Percentiles rank a stretch among this genome's conserved stretches.
Evolutionary conservation across 2,797 vertebrate species (phyloP).

Genomic region (Phoxinus dragarum): DNA sequence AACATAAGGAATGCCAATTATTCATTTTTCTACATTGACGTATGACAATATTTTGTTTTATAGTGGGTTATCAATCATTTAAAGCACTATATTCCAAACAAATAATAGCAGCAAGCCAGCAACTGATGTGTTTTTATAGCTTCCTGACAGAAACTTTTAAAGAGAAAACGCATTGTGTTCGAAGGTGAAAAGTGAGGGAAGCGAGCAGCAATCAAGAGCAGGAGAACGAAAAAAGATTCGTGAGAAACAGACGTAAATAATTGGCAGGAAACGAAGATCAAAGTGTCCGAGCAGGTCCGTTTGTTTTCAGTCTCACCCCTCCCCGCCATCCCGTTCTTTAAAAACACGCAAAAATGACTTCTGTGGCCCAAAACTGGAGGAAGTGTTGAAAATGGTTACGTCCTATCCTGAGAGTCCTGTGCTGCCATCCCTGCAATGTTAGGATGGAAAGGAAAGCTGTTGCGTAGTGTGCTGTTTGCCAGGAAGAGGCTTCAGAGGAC

Average conservation of each 20-base stretch:
- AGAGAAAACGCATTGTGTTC: conserved; percentile 72
- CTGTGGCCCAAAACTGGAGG: conserved; percentile 75
- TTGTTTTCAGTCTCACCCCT: conserved; percentile 90
- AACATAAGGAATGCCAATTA: neutral
- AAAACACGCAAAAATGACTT: conserved; percentile 81
- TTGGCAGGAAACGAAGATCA: conserved; percentile 92
- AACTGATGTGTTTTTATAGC: conserved; percentile 77
- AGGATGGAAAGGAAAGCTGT: conserved; percentile 62
- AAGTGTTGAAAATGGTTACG: conserved; percentile 86
- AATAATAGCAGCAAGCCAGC: conserved; percentile 48
- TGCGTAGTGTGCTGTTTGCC: conserved; percentile 76
- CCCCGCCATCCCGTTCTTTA: conserved; percentile 74
- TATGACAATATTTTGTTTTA: neutral
- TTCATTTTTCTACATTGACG: neutral
- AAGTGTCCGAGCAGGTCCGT: conserved; percentile 83
- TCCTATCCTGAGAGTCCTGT: conserved; percentile 84
- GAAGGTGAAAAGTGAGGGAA: conserved; percentile 75
- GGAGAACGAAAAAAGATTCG: conserved; percentile 72
- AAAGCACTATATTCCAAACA: conserved; percentile 18
- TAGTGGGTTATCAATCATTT: conserved; percentile 25
- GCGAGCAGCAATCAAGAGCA: conserved; percentile 76
- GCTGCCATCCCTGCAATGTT: conserved; percentile 77
- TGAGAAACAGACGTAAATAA: conserved; percentile 90
- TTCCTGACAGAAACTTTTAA: conserved; percentile 79
- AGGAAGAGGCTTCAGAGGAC: conserved; percentile 78